A percentile compares a stretch with the other conserved stretches of the same genome.
These are phyloP conservation scores for Pygmarrhopalites habei DNA, from an alignment of 1,140 invertebrate species.

Conservation along the genomic window DNA sequence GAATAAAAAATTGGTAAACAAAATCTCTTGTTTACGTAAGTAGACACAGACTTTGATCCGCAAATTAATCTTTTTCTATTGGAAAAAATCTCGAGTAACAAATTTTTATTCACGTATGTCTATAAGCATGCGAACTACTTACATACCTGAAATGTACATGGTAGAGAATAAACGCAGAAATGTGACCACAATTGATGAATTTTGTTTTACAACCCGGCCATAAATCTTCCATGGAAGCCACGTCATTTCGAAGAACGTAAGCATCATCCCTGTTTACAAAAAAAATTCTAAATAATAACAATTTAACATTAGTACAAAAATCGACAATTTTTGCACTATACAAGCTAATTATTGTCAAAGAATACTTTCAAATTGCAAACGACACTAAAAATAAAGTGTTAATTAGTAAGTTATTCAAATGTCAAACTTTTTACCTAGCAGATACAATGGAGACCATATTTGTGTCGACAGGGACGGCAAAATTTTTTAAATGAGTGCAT, in stretches of 20 bases:
- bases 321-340: too few species aligned
- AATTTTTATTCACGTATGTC: background rate
- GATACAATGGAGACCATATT: slow-evolving; percentile 76
- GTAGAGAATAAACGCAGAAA: slow-evolving; percentile 79
- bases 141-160: slow-evolving; percentile 79
- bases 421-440: slow-evolving; percentile 56
- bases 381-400: too few species aligned
- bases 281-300: too few species aligned
- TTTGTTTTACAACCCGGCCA: slow-evolving; percentile 87
- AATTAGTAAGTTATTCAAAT: too few species aligned
- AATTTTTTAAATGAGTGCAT: slow-evolving; percentile 93
- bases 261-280: slow-evolving; percentile 39
- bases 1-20: too few species aligned
- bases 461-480: slow-evolving; percentile 71
- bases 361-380: too few species aligned
- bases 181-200: slow-evolving; percentile 81
- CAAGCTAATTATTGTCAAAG: too few species aligned
- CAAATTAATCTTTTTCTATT: background rate
- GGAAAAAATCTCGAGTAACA: background rate
- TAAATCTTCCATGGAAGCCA: slow-evolving; percentile 44
- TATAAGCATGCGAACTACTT: too few species aligned
- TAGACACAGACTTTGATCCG: background rate
- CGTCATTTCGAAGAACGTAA: slow-evolving; percentile 35
- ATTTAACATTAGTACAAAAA: too few species aligned
- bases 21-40: too few species aligned